Conservation (phyloP, 2,888 invertebrate species). For the Coleophora flavipennella region DNA sequence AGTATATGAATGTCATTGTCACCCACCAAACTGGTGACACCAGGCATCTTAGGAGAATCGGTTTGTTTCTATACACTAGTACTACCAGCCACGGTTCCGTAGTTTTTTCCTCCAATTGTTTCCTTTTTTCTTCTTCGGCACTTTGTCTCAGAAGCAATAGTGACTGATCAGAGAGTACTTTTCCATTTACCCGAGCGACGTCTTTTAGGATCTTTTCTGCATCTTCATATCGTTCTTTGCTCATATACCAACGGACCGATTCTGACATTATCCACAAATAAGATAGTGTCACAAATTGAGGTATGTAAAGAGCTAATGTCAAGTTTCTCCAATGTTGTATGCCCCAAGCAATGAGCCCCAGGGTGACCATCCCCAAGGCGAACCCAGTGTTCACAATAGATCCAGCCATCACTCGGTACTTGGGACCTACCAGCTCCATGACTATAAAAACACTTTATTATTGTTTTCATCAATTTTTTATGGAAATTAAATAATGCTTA, state of each 20-base stretch:
- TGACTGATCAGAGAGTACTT: constrained; percentile 35
- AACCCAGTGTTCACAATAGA: constrained; percentile 79
- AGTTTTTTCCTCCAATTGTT: constrained; percentile 39
- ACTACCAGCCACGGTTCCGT: constrained; percentile 46
- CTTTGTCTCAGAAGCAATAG: constrained; percentile 28
- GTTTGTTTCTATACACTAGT: constrained; percentile 36
- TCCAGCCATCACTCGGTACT: constrained; percentile 77
- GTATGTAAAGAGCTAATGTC: constrained; percentile 76
- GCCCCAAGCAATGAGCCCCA: constrained; percentile 78
- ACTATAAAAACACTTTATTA: constrained; percentile 45
- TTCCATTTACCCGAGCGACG: constrained; percentile 74
- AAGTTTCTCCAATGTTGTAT: constrained; percentile 78
- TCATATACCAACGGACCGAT: constrained; percentile 81
- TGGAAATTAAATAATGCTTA: no score
- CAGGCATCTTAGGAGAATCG: constrained; percentile 30
- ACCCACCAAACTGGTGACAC: constrained; percentile 75
- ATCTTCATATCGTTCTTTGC: constrained; percentile 76
- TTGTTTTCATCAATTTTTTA: no score
- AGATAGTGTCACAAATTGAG: constrained; percentile 73
- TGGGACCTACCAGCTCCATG: constrained; percentile 82
- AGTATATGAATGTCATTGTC: constrained; percentile 76
- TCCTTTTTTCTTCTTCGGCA: constrained; percentile 28
- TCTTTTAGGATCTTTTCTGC: constrained; percentile 74
- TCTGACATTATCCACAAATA: constrained; percentile 77
- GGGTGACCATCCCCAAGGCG: constrained; percentile 77